Evolutionary conservation across 2,797 vertebrate genomes (phyloP), one percentile per base, ranked within the genome.

Genomic region (Thripadectes ignobilis): DNA sequence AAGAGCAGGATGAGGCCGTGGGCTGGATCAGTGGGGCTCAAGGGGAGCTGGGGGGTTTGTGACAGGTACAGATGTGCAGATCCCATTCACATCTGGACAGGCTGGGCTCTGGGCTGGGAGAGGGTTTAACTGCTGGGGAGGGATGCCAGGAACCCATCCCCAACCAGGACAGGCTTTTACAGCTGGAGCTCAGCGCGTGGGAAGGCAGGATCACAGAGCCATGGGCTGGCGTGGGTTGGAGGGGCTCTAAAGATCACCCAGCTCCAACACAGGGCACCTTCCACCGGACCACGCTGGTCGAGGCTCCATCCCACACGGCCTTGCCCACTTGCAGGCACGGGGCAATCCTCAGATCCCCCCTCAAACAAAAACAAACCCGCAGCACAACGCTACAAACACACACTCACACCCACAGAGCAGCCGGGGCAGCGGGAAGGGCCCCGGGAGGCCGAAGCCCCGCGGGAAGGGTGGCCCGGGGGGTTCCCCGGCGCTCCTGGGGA

Each of bases 1-100:
- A 45, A 6, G 16, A 45, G 61, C 18, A 23, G 52, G 36, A 63
- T 0, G 0, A 23, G 39, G 36, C 13, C 0, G 0, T 0, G 9
- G 17, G 54, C 26, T 11, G 32, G 45, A 7, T 7, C 10, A 16
- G 38, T 4, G 32, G 49, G n/a, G 21, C 24, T 38, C 9, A 1
- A 3, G 20, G 0, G 12, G 74, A 74, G 54, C 61, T 38, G 41
- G 19, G 4, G 3, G 24, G 30, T 24, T 34, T 49, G 69, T 9
- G 58, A 6, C 2, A 12, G 51, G 23, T 30, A 18, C 1, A 5
- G 67, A 29, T 17, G 34, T 1, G 61, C 32, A 8, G 36, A 3
- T 49, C n/a, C 10, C 0, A 0, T 4, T 17, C 41, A 5, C 1
- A 24, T 45, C n/a, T 5, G 20, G 30, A 7, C 36, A 17, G 46